Evolutionary conservation across 2,888 invertebrate species (phyloP), one percentile per base, ranked within the genome.

Genomic region (Hydropsyche betteni): DNA sequence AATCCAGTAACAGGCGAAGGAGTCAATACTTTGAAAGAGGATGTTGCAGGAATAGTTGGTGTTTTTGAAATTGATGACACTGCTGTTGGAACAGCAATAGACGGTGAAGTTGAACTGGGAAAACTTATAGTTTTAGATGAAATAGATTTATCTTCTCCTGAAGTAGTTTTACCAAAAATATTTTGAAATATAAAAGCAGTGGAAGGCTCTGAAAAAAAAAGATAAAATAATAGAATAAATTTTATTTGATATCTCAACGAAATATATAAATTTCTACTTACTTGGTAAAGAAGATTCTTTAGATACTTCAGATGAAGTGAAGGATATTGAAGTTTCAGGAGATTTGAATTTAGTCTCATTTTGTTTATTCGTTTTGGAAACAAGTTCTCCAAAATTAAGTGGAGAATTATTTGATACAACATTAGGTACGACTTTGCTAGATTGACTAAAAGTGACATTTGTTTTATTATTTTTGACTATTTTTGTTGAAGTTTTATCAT

Each of bases 141-240:
- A 16, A 76, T 52, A 64, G 77, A 73, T 72, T 77, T 69, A 14
- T 74, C 77, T 55, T 79, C 71, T 61, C 77, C 51, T 52, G 77
- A 38, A 14, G 81, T 75, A 77, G 81, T 81, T 33, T 83, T 80
- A 5, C 81, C 81, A 16, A 81, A 80, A 16, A 83, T 81, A 24
- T 82, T 80, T 55, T 83, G 83, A 74, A 85, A 85, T 75, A 85
- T 79, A 55, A 83, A 82, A 1, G 84, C 80, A 8, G 81, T 79
- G 5, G 81, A 79, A 16, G 64, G 34, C 34, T 64, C 64, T 64
- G 36, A 36, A 36, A 64, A 64, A 64, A 36, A 64, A 36, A 64
- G 10, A 53, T 6, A 3, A 53, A n/a, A n/a, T 0, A 53, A 14
- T 12, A 53, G 7, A 3, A 3, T 53, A 12, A 0, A 53, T 14